Percentiles rank a stretch among this genome's conserved stretches.
Conservation (phyloP, 2,797 vertebrate genomes). For the Melanitta fusca region DNA sequence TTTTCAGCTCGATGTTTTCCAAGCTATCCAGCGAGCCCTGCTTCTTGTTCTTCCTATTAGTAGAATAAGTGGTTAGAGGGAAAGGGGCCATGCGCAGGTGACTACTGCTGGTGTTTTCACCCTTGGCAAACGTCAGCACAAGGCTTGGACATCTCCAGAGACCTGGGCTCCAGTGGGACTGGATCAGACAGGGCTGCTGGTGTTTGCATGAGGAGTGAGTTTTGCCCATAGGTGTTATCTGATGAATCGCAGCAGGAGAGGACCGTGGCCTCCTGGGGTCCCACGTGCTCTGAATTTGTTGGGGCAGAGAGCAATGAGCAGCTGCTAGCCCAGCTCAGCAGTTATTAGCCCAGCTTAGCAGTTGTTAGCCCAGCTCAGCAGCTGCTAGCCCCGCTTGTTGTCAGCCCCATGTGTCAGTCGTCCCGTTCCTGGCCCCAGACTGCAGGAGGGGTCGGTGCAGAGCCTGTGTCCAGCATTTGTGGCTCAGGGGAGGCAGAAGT, state of each 20-base stretch:
- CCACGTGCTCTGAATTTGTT: background rate
- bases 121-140: rapidly evolving
- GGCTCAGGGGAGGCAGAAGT: background rate
- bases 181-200: background rate
- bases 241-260: background rate
- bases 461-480: background rate
- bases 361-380: background rate
- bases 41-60: background rate
- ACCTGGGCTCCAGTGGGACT: background rate
- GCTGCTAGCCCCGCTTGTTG: background rate
- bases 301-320: background rate
- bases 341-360: background rate
- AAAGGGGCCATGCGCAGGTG: background rate
- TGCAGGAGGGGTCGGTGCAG: background rate
- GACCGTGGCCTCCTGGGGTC: background rate
- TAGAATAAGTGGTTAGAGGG: no score
- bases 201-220: background rate
- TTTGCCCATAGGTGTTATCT: background rate
- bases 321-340: background rate
- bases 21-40: background rate
- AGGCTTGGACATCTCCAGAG: background rate
- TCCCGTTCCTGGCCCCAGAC: no score
- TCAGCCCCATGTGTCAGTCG: background rate
- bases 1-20: background rate
- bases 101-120: rapidly evolving